These are phyloP conservation scores for Molothrus ater DNA, from an alignment of 2,797 vertebrate species.

Conservation along the genomic window DNA sequence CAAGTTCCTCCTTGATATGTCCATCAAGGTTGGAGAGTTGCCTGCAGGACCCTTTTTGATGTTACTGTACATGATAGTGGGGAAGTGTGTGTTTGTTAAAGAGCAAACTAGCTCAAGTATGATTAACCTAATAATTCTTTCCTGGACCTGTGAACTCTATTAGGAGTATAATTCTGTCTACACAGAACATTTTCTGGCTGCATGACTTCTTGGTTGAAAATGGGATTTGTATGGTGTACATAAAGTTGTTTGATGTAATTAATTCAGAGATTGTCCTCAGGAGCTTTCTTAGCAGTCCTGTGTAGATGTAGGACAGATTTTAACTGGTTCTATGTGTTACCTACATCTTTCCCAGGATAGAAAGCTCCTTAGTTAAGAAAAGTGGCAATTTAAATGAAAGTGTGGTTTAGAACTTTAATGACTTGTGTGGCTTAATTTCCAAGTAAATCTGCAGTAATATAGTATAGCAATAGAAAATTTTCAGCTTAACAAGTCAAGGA, in stretches of 20 bases:
- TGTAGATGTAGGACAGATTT: neutral
- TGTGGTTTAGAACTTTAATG: neutral
- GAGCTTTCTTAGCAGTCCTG: neutral
- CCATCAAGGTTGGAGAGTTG: neutral
- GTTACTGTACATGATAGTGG: fast-evolving
- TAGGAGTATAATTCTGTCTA: neutral
- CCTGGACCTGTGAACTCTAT: neutral
- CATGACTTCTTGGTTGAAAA: neutral
- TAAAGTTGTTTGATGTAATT: neutral
- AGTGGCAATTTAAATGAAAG: neutral
- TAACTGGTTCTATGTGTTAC: neutral
- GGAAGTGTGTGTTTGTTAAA: neutral
- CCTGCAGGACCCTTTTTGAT: neutral
- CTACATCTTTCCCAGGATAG: neutral
- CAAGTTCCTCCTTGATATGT: neutral
- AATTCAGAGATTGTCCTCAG: neutral
- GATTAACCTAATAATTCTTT: neutral
- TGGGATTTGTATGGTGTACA: neutral
- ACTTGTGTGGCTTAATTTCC: neutral
- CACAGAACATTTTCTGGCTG: neutral
- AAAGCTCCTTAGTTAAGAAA: neutral
- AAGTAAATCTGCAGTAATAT: neutral
- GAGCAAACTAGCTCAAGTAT: neutral
- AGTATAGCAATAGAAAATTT: neutral
- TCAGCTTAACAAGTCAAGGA: neutral